A percentile compares a stretch with the other conserved stretches of the same genome.
Evolutionary conservation across 1,140 invertebrate species (phyloP).

Genomic region (Apis florea): DNA sequence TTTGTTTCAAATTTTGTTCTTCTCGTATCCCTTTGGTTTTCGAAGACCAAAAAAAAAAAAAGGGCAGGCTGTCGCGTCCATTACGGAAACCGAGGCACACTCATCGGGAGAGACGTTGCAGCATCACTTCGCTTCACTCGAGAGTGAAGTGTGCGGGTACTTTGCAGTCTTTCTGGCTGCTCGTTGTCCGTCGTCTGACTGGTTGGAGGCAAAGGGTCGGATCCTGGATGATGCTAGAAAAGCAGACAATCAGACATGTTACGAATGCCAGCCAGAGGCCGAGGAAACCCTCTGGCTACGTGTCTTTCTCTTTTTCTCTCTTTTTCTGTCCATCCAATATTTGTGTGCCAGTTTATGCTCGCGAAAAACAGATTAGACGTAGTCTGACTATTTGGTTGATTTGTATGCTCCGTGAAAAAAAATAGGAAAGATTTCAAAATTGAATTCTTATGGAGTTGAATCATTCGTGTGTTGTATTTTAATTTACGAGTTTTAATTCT

Average conservation of each 20-base stretch:
- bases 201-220: conserved; percentile 37
- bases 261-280: conserved; percentile 54
- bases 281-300: conserved; percentile 38
- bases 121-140: not conserved
- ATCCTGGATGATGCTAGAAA: conserved; percentile 58
- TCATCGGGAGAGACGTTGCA: conserved; percentile 13
- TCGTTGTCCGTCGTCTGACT: conserved; percentile 46
- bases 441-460: too few species aligned
- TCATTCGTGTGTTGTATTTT: too few species aligned
- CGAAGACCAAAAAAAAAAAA: conserved; percentile 12
- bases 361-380: too few species aligned
- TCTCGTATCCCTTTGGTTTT: not conserved
- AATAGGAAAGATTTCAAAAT: too few species aligned
- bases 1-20: too few species aligned
- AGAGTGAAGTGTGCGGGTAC: conserved; percentile 33
- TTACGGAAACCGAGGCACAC: conserved; percentile 14
- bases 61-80: not conserved
- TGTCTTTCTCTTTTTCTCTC: conserved; percentile 21
- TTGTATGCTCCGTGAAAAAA: too few species aligned
- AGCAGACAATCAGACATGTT: conserved; percentile 68
- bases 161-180: conserved; percentile 47
- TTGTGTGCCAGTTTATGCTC: too few species aligned
- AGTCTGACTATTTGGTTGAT: too few species aligned
- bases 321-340: too few species aligned
- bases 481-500: too few species aligned